Conservation (phyloP, 2,797 vertebrate species). For the Ciconia nigra region DNA sequence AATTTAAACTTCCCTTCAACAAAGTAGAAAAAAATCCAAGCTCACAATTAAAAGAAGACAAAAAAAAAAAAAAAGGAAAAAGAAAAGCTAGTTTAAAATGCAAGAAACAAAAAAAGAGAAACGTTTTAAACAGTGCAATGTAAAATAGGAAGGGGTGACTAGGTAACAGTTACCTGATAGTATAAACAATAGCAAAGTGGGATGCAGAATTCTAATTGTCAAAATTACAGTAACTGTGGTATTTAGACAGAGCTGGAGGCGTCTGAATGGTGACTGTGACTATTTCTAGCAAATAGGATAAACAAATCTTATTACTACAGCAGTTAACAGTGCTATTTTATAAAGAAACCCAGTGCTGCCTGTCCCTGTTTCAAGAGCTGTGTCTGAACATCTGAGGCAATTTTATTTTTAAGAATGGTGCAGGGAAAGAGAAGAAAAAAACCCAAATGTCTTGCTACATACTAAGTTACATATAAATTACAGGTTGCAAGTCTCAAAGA, state of each 20-base stretch:
- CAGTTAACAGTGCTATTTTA: background rate
- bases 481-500: background rate
- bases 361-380: background rate
- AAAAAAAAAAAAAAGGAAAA: background rate
- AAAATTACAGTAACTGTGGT: background rate
- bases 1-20: background rate
- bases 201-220: background rate
- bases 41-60: background rate
- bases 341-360: background rate
- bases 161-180: background rate
- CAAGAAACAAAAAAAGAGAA: background rate
- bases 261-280: background rate
- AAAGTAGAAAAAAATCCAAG: background rate
- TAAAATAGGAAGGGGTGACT: background rate
- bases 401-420: background rate
- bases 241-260: background rate
- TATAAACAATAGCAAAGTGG: background rate
- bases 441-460: background rate
- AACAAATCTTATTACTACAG: background rate
- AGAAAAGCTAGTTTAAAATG: background rate
- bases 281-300: background rate
- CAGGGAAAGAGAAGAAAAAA: background rate
- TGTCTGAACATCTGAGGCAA: background rate
- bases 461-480: conserved; percentile 4
- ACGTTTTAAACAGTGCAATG: background rate